Evolutionary conservation across 2,113 vertebrate species (phyloP).

Genomic region (Aplodontia rufa): DNA sequence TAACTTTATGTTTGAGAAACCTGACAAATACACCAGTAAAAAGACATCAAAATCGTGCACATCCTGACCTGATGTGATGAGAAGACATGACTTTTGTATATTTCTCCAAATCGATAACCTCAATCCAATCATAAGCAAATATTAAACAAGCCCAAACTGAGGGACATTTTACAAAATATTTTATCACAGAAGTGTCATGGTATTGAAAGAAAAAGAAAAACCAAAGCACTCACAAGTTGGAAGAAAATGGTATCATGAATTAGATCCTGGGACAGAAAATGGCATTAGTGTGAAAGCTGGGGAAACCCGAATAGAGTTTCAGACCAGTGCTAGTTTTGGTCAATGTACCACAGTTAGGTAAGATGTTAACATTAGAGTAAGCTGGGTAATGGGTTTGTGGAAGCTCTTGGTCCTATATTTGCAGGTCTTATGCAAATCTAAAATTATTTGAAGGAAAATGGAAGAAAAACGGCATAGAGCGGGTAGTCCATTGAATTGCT

Average conservation of each 20-base stretch:
- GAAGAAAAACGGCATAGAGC: neutral
- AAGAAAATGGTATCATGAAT: neutral
- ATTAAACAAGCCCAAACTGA: neutral
- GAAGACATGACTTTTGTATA: neutral
- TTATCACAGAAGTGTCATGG: neutral
- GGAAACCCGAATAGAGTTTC: neutral
- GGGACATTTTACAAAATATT: neutral
- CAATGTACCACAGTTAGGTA: neutral
- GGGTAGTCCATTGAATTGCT: neutral
- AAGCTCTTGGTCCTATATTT: neutral
- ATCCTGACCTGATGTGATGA: neutral
- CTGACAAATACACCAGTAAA: neutral
- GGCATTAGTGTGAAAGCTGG: neutral
- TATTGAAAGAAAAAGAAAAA: neutral
- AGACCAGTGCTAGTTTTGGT: neutral
- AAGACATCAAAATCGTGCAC: neutral
- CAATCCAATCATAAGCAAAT: neutral
- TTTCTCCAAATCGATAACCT: neutral
- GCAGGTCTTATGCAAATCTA: neutral
- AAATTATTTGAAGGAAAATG: neutral
- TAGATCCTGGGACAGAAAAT: neutral
- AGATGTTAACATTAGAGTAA: neutral
- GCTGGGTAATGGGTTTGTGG: neutral
- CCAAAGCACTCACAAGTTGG: neutral
- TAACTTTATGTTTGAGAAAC: neutral